A percentile compares a stretch with the other conserved stretches of the same genome.
Conservation (phyloP, 2,797 vertebrate species). For the Schizopygopsis malacanthus region DNA sequence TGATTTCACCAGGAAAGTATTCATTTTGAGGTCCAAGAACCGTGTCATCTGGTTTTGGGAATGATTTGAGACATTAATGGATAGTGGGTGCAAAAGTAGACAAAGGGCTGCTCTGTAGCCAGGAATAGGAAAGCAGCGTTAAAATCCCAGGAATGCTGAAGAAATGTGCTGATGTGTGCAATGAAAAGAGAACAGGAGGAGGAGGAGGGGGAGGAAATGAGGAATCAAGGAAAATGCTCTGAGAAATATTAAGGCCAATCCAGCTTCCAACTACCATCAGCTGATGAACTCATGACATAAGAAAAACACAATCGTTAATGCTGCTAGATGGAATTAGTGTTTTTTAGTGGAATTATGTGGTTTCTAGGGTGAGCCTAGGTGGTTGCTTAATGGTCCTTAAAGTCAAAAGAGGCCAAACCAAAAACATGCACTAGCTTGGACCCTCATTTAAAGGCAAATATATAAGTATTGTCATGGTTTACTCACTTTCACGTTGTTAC, state of each 20-base stretch:
- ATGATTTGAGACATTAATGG: conserved; percentile 51
- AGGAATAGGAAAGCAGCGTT: conserved; percentile 68
- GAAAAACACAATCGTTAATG: background rate
- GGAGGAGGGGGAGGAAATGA: conserved; percentile 47
- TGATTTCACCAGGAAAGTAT: conserved; percentile 69
- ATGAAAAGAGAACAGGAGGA: conserved; percentile 59
- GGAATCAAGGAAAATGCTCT: background rate
- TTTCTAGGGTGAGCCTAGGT: background rate
- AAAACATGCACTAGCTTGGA: background rate
- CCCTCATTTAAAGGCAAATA: background rate
- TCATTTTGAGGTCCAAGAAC: conserved; percentile 57
- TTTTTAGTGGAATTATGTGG: background rate
- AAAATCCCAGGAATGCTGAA: conserved; percentile 78
- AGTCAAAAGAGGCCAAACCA: conserved; percentile 14
- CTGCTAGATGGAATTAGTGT: background rate
- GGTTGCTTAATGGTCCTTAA: background rate
- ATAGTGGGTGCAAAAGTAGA: conserved; percentile 59
- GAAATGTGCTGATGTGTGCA: conserved; percentile 34
- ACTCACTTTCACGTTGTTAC: background rate
- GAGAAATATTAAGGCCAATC: conserved; percentile 13
- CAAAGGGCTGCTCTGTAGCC: conserved; percentile 71
- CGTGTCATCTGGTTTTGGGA: conserved; percentile 51
- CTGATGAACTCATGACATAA: conserved; percentile 14
- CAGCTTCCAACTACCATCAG: conserved; percentile 23
- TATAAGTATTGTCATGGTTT: background rate